phyloP scores from a whole-genome alignment of 2,113 vertebrate genomes.

The Xenopus borealis region DNA sequence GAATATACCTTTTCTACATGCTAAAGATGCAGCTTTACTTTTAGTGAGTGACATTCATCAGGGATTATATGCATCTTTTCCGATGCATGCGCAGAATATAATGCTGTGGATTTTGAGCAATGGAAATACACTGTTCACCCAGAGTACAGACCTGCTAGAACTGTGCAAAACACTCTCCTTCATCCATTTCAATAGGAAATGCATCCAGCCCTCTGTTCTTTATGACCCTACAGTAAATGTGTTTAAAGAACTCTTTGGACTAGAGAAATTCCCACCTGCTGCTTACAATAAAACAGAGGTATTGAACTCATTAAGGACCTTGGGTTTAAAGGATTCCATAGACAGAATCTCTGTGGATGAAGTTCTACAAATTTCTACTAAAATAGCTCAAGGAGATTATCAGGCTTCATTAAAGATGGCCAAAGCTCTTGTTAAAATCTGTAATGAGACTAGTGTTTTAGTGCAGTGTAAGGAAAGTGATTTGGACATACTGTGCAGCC shows the following conservation, averaged over 20 bases:
- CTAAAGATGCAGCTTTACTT: constrained; percentile 54
- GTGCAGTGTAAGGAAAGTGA: constrained; percentile 53
- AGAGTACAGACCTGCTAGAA: constrained; percentile 55
- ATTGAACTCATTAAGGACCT: constrained; percentile 58
- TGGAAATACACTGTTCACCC: constrained; percentile 65
- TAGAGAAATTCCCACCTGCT: constrained; percentile 62
- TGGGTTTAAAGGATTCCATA: constrained; percentile 66
- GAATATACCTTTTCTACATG: constrained; percentile 52
- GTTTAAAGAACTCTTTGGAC: constrained; percentile 66
- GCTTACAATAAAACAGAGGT: constrained; percentile 55
- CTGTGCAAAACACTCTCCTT: constrained; percentile 55
- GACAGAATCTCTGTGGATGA: constrained; percentile 58
- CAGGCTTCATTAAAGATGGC: constrained; percentile 53
- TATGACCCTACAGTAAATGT: constrained; percentile 64
- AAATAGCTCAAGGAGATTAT: constrained; percentile 48
- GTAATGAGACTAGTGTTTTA: constrained; percentile 63
- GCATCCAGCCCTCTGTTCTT: constrained; percentile 48
- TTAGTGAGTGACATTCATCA: constrained; percentile 59
- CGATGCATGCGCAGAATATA: constrained; percentile 49
- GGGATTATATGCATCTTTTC: constrained; percentile 36
- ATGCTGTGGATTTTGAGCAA: constrained; percentile 75
- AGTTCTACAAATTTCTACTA: constrained; percentile 59
- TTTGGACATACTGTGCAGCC: constrained; percentile 53
- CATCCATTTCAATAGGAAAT: constrained; percentile 44
- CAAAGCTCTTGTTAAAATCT: constrained; percentile 59